Evolutionary conservation across 2,888 invertebrate genomes (phyloP).

Genomic region (Hybos culiciformis): DNA sequence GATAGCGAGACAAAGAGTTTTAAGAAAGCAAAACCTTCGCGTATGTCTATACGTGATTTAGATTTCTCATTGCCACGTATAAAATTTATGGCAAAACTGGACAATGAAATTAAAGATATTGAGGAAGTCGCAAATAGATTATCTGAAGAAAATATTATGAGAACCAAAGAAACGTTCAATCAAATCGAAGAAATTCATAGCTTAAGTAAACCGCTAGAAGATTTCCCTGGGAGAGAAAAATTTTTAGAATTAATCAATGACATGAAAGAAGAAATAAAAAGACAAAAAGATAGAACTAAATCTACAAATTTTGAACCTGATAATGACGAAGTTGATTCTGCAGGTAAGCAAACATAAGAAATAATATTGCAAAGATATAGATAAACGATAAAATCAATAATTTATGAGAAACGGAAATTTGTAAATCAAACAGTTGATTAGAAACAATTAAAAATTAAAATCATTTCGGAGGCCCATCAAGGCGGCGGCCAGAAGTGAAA

Average conservation of each 20-base stretch:
- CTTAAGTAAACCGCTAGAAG: not conserved
- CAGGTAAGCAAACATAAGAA: too few species aligned
- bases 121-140: slow-evolving; percentile 19
- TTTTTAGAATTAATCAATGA: not conserved
- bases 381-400: too few species aligned
- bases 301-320: too few species aligned
- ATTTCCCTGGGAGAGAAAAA: not conserved
- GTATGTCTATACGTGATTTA: slow-evolving; percentile 18
- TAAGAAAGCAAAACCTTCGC: slow-evolving; percentile 22
- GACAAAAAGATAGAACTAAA: not conserved
- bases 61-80: slow-evolving; percentile 21
- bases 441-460: too few species aligned
- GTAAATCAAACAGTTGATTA: too few species aligned
- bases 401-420: too few species aligned
- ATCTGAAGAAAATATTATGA: too few species aligned
- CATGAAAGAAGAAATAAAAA: not conserved
- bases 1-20: slow-evolving; percentile 18
- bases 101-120: slow-evolving; percentile 10
- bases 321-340: not conserved
- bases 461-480: too few species aligned
- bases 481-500: slow-evolving; percentile 21
- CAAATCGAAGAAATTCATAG: too few species aligned
- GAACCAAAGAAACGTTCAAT: too few species aligned
- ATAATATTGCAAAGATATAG: slow-evolving; percentile 21
- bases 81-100: too few species aligned